Base-by-base conservation (phyloP, 64 coral and sea anemone species). In the Montipora foliosa region DNA sequence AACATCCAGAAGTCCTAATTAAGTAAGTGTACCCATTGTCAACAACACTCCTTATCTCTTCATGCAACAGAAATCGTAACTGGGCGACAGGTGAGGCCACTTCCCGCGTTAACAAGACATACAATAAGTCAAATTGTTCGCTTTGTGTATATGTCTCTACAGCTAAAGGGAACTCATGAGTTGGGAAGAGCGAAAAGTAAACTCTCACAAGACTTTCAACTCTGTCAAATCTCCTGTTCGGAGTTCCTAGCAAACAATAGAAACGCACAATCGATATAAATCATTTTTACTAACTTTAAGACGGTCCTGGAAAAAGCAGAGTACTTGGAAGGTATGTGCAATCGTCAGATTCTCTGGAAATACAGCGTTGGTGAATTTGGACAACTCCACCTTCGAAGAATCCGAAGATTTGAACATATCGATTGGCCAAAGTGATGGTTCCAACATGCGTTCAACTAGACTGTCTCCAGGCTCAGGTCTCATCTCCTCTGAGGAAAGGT, bases 341-440 rank as follows among this genome's bases (percentile, higher is more conserved):
- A 91, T 91, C 14, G 59, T 79, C 47, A 91, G 66, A 13, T 21
- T 81, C 47, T 91, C 50, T 2, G 89, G 89, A 70, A 91, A 91
- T 47, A 72, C 22, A 14, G 19, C 13, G 25, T 20, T 47, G 49
- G 46, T 49, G 7, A 71, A 25, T 47, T 74, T 37, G 79, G 44
- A 8, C 17, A 20, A 10, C 16, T 15, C 68, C 47, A 52, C 83
- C 22, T 75, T 46, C 16, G 24, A 25, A 29, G 47, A 58, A 44
- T 48, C 19, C 81, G 17, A 24, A 67, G 89, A 81, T 8, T 53
- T 89, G 46, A 52, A 44, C 16, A 83, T 49, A 87, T 76, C 24
- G n/a, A 96, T 90, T 3, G 94, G 94, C 97, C 97, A 98, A 20
- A 98, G 88, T 5, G 94, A 98, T 50, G 81, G 77, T 67, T 98